These are phyloP conservation scores for Brachionus angularis DNA, from an alignment of 1,140 invertebrate species.

Conservation along the genomic window DNA sequence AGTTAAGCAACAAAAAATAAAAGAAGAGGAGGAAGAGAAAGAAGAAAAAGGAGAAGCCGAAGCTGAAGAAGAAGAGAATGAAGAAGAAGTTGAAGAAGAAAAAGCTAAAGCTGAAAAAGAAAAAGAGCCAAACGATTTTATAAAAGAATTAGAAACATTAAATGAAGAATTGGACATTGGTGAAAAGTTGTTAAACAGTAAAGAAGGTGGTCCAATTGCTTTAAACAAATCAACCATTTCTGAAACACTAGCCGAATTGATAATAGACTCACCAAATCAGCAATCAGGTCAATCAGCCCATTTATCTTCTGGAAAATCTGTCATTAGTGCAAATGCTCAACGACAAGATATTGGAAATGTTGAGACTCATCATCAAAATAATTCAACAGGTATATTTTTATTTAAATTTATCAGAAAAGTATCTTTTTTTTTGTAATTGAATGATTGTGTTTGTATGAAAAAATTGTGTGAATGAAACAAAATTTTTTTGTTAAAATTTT, in stretches of 20 bases:
- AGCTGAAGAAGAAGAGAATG: not conserved
- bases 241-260: not conserved
- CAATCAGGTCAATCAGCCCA: not conserved
- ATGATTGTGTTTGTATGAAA: too few relatives aligned
- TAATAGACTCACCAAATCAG: too few relatives aligned
- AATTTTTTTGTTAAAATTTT: too few relatives aligned
- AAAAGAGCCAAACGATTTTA: slow-evolving; percentile 2
- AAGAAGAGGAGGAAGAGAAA: not conserved
- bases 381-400: too few relatives aligned
- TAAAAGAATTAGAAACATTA: slow-evolving; percentile 24
- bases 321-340: slow-evolving; percentile 14
- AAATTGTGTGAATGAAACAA: too few relatives aligned
- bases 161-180: slow-evolving; percentile 18
- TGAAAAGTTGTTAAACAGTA: slow-evolving; percentile 5
- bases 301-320: not conserved
- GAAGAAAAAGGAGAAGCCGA: not conserved
- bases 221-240: slow-evolving; percentile 2
- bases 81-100: not conserved
- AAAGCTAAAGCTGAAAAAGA: not conserved
- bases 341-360: too few relatives aligned
- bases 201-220: not conserved
- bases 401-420: too few relatives aligned
- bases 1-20: not conserved
- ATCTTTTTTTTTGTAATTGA: too few relatives aligned
- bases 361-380: too few relatives aligned